A percentile compares a stretch with the other conserved stretches of the same genome.
These are phyloP conservation scores for Gerris lacustris DNA, from an alignment of 2,888 invertebrate genomes.

Conservation along the genomic window DNA sequence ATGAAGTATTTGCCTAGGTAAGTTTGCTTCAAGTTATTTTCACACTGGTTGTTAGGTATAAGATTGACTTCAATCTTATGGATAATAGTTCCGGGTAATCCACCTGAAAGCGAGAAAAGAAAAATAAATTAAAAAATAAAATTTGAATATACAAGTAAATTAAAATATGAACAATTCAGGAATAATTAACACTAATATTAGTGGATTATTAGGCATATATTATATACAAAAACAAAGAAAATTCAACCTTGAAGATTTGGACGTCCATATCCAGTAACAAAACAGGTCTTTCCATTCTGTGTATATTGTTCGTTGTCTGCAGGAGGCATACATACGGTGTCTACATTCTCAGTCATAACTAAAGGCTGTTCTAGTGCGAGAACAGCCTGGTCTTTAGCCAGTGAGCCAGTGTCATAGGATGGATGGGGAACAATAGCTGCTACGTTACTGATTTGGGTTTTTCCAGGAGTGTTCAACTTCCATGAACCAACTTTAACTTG, in stretches of 20 bases:
- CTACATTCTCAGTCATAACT: conserved; percentile 55
- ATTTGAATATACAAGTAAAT: conserved; percentile 14
- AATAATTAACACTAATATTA: too few relatives aligned
- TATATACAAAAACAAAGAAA: too few relatives aligned
- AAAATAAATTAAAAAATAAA: conserved; percentile 16
- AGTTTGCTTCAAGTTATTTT: conserved; percentile 45
- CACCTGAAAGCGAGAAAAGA: conserved; percentile 43
- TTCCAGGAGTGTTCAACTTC: conserved; percentile 64
- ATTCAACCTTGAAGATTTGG: conserved; percentile 51
- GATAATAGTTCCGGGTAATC: conserved; percentile 61
- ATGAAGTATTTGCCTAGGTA: conserved; percentile 43
- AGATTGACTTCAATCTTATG: conserved; percentile 57
- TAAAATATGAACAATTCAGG: not conserved
- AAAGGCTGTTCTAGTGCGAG: conserved; percentile 49
- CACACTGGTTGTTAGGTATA: conserved; percentile 50
- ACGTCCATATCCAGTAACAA: conserved; percentile 76
- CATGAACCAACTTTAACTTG: conserved; percentile 71
- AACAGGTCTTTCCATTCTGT: conserved; percentile 48
- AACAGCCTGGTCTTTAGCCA: conserved; percentile 58
- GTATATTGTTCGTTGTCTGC: conserved; percentile 37
- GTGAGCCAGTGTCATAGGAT: conserved; percentile 47
- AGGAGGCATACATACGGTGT: conserved; percentile 58
- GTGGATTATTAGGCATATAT: too few relatives aligned
- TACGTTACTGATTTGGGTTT: conserved; percentile 64
- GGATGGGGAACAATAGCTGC: conserved; percentile 59